Base-by-base conservation (phyloP, 2,797 vertebrate genomes). In the Labroides dimidiatus region DNA sequence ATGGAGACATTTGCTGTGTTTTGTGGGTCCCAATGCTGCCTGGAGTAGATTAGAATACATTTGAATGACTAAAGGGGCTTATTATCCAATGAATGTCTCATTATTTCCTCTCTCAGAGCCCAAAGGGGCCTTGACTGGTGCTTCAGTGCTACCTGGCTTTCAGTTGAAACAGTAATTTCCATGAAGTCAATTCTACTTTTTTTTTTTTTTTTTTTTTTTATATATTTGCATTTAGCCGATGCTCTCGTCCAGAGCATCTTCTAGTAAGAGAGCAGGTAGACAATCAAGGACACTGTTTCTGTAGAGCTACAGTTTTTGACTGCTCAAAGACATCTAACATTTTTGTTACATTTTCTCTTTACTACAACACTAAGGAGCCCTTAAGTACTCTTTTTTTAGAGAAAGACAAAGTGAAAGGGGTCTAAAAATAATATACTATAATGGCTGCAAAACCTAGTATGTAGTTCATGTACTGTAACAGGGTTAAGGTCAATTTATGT, bases 81-180 rank as follows among this genome's bases (percentile, higher is more conserved):
- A 77, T 87, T 75, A 83, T 75, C 64, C 52, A 80, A 65, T 77
- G 54, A 65, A 53, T 73, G 71, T 81, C 69, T 79, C 70, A 72
- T 75, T 82, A 63, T 66, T 80, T 56, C 57, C 20, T 75, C 64
- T 75, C 59, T 65, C 6, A 57, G 57, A 65, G 55, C 77, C 69
- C 67, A 69, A 53, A 71, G 56, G 48, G 58, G n/a, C 54, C 24
- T 66, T 57, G 52, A 37, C 64, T 72, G 64, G 33, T 60, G 39
- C 69, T 61, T 77, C 33, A 20, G 47, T 47, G 33, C 57, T 43
- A 54, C 72, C 76, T 70, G 64, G 45, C 64, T 76, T 57, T 84
- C 65, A 80, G 63, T 64, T 47, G 51, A 67, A 77, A 57, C 49
- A 45, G 51, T 78, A 16, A 69, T 82, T 80, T 63, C 55, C 70